Conservation (phyloP, 2,113 vertebrate species). For the Salvelinus alpinus region DNA sequence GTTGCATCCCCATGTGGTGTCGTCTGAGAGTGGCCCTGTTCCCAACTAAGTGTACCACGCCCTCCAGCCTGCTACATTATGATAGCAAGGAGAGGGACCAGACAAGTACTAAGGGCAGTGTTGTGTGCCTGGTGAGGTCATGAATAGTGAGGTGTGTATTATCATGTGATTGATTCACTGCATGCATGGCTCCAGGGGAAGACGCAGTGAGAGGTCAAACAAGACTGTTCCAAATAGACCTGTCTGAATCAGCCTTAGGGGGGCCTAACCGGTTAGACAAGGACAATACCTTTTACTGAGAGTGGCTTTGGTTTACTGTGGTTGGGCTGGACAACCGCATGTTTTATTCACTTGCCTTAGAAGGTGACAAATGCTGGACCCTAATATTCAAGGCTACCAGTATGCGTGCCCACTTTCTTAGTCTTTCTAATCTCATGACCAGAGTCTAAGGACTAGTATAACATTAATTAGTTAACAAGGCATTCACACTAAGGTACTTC, state of each 20-base stretch:
- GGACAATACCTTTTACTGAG: constrained; percentile 58
- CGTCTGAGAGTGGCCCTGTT: no score
- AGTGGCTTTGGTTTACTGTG: constrained; percentile 65
- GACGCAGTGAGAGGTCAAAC: constrained; percentile 71
- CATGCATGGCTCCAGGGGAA: constrained; percentile 65
- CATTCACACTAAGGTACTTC: constrained; percentile 34
- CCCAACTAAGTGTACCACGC: no score
- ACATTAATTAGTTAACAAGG: constrained; percentile 47
- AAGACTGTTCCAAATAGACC: constrained; percentile 73
- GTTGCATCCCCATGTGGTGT: no score
- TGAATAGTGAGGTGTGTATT: constrained; percentile 48
- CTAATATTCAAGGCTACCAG: constrained; percentile 43
- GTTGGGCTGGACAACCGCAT: constrained; percentile 50
- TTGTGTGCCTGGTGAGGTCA: constrained; percentile 35
- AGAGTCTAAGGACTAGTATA: constrained; percentile 20
- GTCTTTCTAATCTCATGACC: constrained; percentile 60
- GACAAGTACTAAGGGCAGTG: neutral
- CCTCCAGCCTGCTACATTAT: no score
- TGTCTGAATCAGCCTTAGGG: constrained; percentile 66
- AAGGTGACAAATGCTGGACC: constrained; percentile 57
- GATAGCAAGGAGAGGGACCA: constrained; percentile 37
- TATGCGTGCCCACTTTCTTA: constrained; percentile 43
- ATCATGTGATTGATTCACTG: constrained; percentile 69
- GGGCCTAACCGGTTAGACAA: constrained; percentile 63
- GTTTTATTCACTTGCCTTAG: constrained; percentile 68